Base-by-base conservation (phyloP, 2,888 invertebrate species). In the Tipula vernalis region DNA sequence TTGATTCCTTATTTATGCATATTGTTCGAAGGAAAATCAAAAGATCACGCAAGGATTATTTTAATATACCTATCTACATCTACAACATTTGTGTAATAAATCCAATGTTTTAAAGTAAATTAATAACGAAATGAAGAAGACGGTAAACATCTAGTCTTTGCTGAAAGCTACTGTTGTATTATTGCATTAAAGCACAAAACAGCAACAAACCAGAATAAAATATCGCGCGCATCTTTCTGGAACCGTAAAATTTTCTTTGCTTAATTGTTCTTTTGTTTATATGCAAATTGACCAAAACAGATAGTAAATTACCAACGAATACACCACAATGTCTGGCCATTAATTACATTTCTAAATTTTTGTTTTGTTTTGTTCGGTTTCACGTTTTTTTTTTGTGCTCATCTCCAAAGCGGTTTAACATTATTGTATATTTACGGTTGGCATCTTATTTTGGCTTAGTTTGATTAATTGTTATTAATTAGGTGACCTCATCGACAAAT, bases 241-340 rank as follows among this genome's bases (percentile, higher is more conserved):
- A 71, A 71, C 71, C 71, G 71, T 71, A 28, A 71, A 71, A 28
- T 71, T 71, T 28, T 71, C 28, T 71, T 71, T 28, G 13, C 71
- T 71, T 71, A 71, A 71, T 71, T 28, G 28, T 71, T 71, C 28
- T 71, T 71, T 71, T 71, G 71, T 71, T 18, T 71, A 28, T 71
- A 71, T 71, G 71, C 71, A 71, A 71, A 71, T 71, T 71, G 71
- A 71, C 71, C 71, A 71, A 71, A 71, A 71, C 71, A 71, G 71
- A 71, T 28, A 71, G 71, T 71, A 28, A 71, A 71, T 71, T 71
- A 71, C 10, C 0, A 3, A 51, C n/a, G 3, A 51, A 44, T 3
- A 51, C 51, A 51, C 71, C 71, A 71, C 71, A 71, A 28, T 12
- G 71, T 71, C 71, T 71, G 71, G 71, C 28, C 71, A 71, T 71